Conservation (phyloP, 2,113 vertebrate species). For the Pelmatolapia mariae region DNA sequence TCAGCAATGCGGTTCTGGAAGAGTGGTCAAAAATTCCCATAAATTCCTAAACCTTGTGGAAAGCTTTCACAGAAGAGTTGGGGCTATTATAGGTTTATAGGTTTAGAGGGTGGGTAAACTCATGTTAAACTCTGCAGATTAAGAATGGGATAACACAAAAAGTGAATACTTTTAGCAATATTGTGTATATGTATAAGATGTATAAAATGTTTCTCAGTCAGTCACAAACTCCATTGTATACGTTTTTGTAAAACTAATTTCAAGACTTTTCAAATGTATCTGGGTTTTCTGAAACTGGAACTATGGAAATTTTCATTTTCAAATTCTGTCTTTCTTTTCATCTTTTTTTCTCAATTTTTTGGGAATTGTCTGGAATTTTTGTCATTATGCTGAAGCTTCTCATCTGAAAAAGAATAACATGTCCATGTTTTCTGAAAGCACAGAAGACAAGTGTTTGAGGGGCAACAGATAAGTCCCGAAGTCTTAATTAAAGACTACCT, state of each 20-base stretch:
- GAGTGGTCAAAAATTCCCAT: background rate
- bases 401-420: background rate
- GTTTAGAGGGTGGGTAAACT: background rate
- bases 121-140: background rate
- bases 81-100: background rate
- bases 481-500: background rate
- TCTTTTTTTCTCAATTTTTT: background rate
- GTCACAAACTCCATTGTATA: background rate
- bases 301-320: background rate
- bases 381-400: background rate
- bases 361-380: background rate
- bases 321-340: background rate
- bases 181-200: background rate
- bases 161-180: background rate
- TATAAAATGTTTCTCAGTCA: fast-evolving
- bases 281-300: background rate
- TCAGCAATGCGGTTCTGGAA: background rate
- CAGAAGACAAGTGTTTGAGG: background rate
- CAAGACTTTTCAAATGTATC: background rate
- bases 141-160: background rate
- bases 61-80: background rate
- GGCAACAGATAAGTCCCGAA: background rate
- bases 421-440: background rate
- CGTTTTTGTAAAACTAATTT: background rate
- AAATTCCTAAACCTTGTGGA: background rate